Evolutionary conservation across 2,888 invertebrate species (phyloP).

Genomic region (Amaurobius ferox): DNA sequence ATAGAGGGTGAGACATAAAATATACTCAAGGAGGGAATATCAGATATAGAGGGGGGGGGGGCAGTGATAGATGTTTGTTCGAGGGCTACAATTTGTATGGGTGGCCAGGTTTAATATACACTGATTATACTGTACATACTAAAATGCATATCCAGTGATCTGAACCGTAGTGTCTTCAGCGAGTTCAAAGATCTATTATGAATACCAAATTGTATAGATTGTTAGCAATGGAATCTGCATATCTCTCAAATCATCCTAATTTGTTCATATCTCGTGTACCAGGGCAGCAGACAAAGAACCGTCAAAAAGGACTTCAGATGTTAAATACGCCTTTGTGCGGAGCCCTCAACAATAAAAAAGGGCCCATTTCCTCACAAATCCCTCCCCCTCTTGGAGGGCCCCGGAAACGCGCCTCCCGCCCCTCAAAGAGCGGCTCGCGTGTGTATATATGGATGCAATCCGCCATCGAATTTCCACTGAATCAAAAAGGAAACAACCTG

Average conservation of each 20-base stretch:
- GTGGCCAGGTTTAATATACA: too few relatives aligned
- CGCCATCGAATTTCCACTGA: constrained; percentile 13
- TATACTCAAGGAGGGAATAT: too few relatives aligned
- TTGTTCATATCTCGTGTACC: background rate
- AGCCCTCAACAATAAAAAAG: background rate
- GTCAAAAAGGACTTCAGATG: constrained; percentile 5
- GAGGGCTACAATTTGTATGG: too few relatives aligned
- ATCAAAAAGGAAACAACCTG: constrained; percentile 4
- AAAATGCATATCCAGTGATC: too few relatives aligned
- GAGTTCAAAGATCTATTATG: too few relatives aligned
- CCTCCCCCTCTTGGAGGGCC: background rate
- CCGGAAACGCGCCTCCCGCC: background rate
- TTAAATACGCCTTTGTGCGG: constrained; percentile 5
- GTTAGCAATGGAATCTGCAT: too few relatives aligned
- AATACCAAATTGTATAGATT: too few relatives aligned
- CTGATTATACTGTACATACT: too few relatives aligned
- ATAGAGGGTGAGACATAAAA: too few relatives aligned
- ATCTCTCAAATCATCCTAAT: background rate
- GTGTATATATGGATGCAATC: constrained; percentile 10
- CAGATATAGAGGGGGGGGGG: too few relatives aligned
- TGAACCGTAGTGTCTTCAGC: too few relatives aligned
- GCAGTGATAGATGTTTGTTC: too few relatives aligned
- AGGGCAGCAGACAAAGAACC: background rate
- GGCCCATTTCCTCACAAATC: constrained; percentile 25
- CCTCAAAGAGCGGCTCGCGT: background rate